These are phyloP conservation scores for Limnephilus rhombicus DNA, from an alignment of 2,888 invertebrate genomes.

Conservation along the genomic window DNA sequence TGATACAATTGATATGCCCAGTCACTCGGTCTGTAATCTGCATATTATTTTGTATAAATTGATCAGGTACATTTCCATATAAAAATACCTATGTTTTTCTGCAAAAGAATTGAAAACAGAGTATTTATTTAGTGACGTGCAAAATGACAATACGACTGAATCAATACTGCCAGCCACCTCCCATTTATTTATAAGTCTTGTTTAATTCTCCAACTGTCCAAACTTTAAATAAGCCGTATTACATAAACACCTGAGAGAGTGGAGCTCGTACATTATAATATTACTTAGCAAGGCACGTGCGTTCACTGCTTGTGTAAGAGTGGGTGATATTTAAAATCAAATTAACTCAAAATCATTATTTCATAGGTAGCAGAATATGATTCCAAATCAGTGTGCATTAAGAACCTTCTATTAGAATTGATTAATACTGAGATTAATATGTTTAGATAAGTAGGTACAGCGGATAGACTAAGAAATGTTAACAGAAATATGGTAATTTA, in stretches of 20 bases:
- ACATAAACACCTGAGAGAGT: conserved; percentile 6
- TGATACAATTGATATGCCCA: not conserved
- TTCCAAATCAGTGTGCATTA: not conserved
- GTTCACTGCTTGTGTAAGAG: not conserved
- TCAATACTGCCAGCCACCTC: conserved; percentile 26
- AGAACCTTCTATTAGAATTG: not conserved
- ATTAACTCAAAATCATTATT: not conserved
- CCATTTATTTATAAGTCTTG: conserved; percentile 1
- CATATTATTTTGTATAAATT: not conserved
- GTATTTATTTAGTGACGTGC: conserved; percentile 18
- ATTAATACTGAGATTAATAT: not conserved
- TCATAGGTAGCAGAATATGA: not conserved
- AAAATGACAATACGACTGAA: not conserved
- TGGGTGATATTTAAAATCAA: not conserved
- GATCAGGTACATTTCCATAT: not conserved
- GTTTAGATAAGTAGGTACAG: not conserved
- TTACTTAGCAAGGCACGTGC: not conserved
- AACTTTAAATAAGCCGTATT: not conserved
- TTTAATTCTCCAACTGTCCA: conserved; percentile 34
- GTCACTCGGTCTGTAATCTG: not conserved
- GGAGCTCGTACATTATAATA: not conserved
- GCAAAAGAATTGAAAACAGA: not conserved
- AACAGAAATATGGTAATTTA: not conserved
- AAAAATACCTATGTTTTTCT: not conserved
- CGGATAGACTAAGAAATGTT: not conserved